These are phyloP conservation scores for Apamea crenata DNA, from an alignment of 2,888 invertebrate species.

Conservation along the genomic window DNA sequence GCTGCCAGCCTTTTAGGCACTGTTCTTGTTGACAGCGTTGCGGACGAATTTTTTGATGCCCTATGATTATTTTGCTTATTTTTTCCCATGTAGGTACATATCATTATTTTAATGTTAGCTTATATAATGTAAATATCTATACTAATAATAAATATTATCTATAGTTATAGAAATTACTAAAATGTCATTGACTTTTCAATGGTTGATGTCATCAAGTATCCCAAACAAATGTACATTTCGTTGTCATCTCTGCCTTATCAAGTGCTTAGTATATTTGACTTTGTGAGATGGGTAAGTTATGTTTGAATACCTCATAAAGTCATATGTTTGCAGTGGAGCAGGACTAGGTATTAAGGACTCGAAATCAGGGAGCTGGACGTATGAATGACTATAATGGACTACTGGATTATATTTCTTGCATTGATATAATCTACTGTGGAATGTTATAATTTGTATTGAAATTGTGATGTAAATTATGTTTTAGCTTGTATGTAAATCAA, in stretches of 20 bases:
- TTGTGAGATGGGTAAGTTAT: slow-evolving; percentile 2
- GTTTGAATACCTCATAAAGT: neutral
- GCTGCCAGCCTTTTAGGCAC: no score
- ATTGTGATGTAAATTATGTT: slow-evolving; percentile 21
- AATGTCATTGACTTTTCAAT: slow-evolving; percentile 29
- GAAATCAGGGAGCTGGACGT: slow-evolving; percentile 68
- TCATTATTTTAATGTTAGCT: no score
- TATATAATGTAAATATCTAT: no score
- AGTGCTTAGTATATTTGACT: slow-evolving; percentile 42
- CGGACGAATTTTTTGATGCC: no score
- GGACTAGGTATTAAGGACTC: slow-evolving; percentile 63
- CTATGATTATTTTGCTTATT: no score
- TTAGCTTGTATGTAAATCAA: slow-evolving; percentile 30
- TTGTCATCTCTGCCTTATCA: slow-evolving; percentile 10
- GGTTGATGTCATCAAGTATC: slow-evolving; percentile 23
- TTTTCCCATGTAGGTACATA: no score
- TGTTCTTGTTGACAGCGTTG: no score
- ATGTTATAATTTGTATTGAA: slow-evolving; percentile 68
- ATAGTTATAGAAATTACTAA: neutral
- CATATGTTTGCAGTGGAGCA: slow-evolving; percentile 45
- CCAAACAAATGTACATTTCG: slow-evolving; percentile 16
- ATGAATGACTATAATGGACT: slow-evolving; percentile 82
- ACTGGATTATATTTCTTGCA: slow-evolving; percentile 79
- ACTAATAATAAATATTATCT: no score
- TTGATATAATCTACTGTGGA: slow-evolving; percentile 84